A percentile compares a stretch with the other conserved stretches of the same genome.
Conservation (phyloP, 2,888 invertebrate genomes). For the Emmelina monodactyla region DNA sequence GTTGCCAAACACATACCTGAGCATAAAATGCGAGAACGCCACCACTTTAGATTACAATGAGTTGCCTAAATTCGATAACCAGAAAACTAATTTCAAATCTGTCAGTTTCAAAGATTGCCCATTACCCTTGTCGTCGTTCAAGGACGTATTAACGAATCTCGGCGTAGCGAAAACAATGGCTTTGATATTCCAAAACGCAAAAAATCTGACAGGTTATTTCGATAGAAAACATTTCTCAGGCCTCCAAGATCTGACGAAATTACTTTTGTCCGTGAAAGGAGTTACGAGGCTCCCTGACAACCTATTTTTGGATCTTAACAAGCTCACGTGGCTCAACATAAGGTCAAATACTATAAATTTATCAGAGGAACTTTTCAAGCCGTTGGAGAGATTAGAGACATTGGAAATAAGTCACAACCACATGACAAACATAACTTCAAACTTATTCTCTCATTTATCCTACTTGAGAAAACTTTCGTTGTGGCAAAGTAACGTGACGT, state of each 20-base stretch:
- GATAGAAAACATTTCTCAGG: conserved; percentile 66
- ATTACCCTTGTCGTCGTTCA: conserved; percentile 55
- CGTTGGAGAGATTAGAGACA: conserved; percentile 62
- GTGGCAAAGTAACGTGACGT: conserved; percentile 73
- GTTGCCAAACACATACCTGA: conserved; percentile 47
- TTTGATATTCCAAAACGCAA: conserved; percentile 61
- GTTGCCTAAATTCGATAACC: conserved; percentile 54
- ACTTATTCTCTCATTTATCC: conserved; percentile 68
- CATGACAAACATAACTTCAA: conserved; percentile 66
- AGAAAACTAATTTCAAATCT: conserved; percentile 41
- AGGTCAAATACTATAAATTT: conserved; percentile 67
- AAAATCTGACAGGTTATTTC: conserved; percentile 62
- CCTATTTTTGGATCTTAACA: conserved; percentile 66
- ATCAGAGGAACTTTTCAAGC: conserved; percentile 63
- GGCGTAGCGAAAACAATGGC: conserved; percentile 59
- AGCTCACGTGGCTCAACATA: conserved; percentile 71
- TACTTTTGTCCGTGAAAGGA: conserved; percentile 69
- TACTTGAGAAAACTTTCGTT: conserved; percentile 70
- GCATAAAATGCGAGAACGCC: conserved; percentile 48
- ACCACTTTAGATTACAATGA: conserved; percentile 45
- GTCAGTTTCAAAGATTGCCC: conserved; percentile 65
- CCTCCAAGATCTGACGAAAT: conserved; percentile 56
- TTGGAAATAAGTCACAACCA: conserved; percentile 75
- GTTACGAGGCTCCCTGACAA: conserved; percentile 68
- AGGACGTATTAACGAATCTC: conserved; percentile 48